Evolutionary conservation across 2,113 vertebrate species (phyloP).

Genomic region (Melanostigma gelatinosum): DNA sequence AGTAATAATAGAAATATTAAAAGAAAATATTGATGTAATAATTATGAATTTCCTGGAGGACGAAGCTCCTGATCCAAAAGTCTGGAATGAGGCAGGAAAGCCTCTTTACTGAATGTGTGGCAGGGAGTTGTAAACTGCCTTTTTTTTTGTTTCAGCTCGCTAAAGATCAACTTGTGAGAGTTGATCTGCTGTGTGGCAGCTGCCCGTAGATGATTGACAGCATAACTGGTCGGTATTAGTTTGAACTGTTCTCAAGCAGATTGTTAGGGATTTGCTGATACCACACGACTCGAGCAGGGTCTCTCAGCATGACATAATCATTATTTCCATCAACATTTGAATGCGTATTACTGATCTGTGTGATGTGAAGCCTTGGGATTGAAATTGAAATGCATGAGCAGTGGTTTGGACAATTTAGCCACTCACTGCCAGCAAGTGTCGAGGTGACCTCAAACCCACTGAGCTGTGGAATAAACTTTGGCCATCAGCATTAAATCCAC

Average conservation of each 20-base stretch:
- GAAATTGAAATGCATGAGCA: conserved; percentile 18
- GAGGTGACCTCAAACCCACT: conserved; percentile 14
- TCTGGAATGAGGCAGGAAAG: background rate
- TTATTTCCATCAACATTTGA: background rate
- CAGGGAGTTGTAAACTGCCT: no score
- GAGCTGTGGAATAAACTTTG: conserved; percentile 6
- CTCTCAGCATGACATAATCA: background rate
- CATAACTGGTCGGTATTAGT: background rate
- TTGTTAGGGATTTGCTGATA: background rate
- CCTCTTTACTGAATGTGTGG: no score
- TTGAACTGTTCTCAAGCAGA: background rate
- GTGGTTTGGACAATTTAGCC: conserved; percentile 4
- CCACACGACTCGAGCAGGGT: background rate
- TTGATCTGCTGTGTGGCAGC: background rate
- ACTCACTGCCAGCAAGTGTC: background rate
- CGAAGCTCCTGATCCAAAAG: background rate
- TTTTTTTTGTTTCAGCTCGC: background rate
- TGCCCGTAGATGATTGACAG: background rate
- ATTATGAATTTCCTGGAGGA: background rate
- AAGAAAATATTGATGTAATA: background rate
- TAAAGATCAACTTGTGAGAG: background rate
- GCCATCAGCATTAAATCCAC: background rate
- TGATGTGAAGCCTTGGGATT: conserved; percentile 5
- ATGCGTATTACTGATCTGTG: conserved; percentile 17
- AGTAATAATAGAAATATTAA: background rate